Percentiles rank a stretch among this genome's conserved stretches.
Conservation (phyloP, 2,113 vertebrate species). For the Echinops telfairi region DNA sequence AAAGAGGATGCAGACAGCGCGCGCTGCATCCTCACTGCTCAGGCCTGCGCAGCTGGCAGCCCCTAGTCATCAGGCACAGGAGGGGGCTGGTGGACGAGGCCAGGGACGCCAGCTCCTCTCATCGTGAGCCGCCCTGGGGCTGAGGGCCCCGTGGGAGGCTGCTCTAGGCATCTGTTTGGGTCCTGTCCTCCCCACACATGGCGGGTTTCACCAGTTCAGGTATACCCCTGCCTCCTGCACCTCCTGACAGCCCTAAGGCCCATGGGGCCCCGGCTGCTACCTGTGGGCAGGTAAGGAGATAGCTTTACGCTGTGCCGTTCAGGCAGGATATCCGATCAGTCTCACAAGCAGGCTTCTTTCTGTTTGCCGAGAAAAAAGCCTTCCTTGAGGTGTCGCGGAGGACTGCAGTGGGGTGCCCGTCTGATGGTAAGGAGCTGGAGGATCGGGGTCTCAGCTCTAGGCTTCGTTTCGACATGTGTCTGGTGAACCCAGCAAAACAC, state of each 20-base stretch:
- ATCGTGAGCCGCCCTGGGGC: too few relatives aligned
- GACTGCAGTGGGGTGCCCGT: not conserved
- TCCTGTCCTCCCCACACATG: too few relatives aligned
- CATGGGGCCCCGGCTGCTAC: too few relatives aligned
- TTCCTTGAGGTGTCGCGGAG: not conserved
- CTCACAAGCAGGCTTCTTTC: not conserved
- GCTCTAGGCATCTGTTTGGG: too few relatives aligned
- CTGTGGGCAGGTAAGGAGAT: not conserved
- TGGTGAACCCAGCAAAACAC: not conserved
- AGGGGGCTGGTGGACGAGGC: accelerated
- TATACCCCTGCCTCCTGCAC: not conserved
- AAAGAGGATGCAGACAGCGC: not conserved
- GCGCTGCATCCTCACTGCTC: not conserved
- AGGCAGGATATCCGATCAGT: not conserved
- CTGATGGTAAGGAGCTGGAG: not conserved
- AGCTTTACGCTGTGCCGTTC: accelerated
- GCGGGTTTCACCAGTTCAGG: not conserved
- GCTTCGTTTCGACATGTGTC: not conserved
- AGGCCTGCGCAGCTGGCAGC: accelerated
- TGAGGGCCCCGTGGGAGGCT: too few relatives aligned
- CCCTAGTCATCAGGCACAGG: not conserved
- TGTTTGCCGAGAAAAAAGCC: not conserved
- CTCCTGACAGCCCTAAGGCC: not conserved
- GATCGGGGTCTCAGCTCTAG: not conserved
- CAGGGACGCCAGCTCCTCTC: too few relatives aligned